Evolutionary conservation across 2,888 invertebrate genomes (phyloP), one percentile per base, ranked within the genome.

Genomic region (Pollenia griseotomentosa): DNA sequence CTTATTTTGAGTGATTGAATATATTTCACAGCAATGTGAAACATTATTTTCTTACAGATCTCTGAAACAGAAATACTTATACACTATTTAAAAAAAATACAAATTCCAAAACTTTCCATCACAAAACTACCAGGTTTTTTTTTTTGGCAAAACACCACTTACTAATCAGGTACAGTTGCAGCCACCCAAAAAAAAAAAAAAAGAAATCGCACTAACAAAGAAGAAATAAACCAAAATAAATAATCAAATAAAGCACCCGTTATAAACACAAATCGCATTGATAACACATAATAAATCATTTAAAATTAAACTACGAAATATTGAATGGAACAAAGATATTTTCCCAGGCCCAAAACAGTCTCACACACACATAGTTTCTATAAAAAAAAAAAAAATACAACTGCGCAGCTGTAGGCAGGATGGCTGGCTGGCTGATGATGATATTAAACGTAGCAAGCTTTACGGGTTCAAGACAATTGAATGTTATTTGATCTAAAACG

Each of bases 401-500:
- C 81, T 84, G 77, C 71, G 86, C 86, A 87, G 86, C 86, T 87
- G 86, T 81, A 81, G 59, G 74, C 61, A 74, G 73, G 51, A 80
- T 61, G 59, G 33, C 5, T 57, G 59, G 33, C 5, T 57, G 57
- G n/a, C 53, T 57, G 66, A 42, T 74, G 61, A 81, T 87, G 74
- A 77, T 77, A 73, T 68, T 46, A 74, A 79, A 79, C 66, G 59
- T 73, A 68, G 16, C 40, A 75, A 86, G 83, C 71, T 83, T 83
- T 80, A 65, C 42, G 46, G 53, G 61, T 59, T 66, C 55, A 33
- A 73, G 40, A 70, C 65, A 82, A 86, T 75, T 44, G 44, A 48
- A 78, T 87, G 86, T 81, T 87, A 87, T 87, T 87, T 81, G 84
- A 87, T 87, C 86, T 87, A 81, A 87, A 87, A 87, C 86, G 83